phyloP scores from a whole-genome alignment of 2,888 invertebrate genomes.

The Eristalis arbustorum region DNA sequence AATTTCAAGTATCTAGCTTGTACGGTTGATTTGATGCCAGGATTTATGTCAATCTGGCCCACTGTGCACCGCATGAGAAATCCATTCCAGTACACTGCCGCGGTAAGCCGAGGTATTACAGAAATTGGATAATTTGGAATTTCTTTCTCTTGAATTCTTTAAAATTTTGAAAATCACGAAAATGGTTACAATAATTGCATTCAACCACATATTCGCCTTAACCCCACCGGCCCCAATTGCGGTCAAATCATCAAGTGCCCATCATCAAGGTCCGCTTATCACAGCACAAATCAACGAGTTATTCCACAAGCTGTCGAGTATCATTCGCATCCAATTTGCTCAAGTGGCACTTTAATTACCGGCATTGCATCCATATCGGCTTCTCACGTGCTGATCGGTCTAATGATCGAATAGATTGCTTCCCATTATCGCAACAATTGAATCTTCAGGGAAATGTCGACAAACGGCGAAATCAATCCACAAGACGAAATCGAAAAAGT shows the following conservation, averaged over 20 bases:
- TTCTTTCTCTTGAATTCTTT: no score
- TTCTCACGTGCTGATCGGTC: not conserved
- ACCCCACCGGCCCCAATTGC: not conserved
- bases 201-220: not conserved
- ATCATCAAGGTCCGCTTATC: not conserved
- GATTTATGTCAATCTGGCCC: no score
- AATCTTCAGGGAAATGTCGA: not conserved
- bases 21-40: no score
- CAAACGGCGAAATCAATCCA: not conserved
- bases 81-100: no score
- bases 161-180: no score
- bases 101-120: no score
- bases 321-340: not conserved
- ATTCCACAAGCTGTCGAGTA: not conserved
- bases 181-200: not conserved
- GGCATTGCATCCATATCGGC: not conserved
- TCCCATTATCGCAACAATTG: not conserved
- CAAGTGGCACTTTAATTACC: not conserved
- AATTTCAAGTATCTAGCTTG: no score
- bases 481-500: not conserved
- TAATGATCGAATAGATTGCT: not conserved
- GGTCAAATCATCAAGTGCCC: not conserved
- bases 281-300: not conserved
- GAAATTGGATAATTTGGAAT: no score
- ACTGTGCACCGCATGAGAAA: no score